Conservation (phyloP, 2,797 vertebrate genomes). For the Phoebastria nigripes region DNA sequence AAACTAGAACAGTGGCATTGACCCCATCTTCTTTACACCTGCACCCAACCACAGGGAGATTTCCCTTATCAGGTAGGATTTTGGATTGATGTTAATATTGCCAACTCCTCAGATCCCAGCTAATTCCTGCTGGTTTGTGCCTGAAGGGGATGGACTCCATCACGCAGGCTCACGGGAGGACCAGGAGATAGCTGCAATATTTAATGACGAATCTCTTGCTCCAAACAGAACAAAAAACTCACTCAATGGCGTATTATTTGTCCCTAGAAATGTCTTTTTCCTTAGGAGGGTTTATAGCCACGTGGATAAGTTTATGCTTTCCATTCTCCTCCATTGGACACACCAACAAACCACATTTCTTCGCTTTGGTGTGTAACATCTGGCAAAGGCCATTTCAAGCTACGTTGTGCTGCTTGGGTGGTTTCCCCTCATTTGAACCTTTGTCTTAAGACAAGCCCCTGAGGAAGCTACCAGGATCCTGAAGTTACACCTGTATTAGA, state of each 20-base stretch:
- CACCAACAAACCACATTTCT: background rate
- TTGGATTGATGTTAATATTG: background rate
- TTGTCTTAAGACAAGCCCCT: background rate
- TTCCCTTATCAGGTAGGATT: background rate
- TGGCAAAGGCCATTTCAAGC: background rate
- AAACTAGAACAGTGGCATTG: background rate
- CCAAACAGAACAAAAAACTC: background rate
- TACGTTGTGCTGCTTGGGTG: fast-evolving
- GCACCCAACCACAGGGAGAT: background rate
- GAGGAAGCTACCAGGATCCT: background rate
- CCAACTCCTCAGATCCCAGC: background rate
- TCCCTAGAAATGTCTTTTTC: background rate
- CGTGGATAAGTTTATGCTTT: background rate
- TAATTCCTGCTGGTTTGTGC: background rate
- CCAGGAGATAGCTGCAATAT: background rate
- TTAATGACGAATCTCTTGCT: background rate
- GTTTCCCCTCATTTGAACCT: background rate
- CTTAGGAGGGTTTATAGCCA: background rate
- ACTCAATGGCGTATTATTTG: background rate
- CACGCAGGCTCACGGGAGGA: fast-evolving
- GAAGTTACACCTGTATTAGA: background rate
- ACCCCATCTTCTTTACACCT: background rate
- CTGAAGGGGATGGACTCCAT: too few relatives aligned
- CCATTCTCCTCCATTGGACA: background rate
- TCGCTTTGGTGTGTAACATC: background rate